Base-by-base conservation (phyloP, 2,797 vertebrate species). In the Oreochromis mossambicus region DNA sequence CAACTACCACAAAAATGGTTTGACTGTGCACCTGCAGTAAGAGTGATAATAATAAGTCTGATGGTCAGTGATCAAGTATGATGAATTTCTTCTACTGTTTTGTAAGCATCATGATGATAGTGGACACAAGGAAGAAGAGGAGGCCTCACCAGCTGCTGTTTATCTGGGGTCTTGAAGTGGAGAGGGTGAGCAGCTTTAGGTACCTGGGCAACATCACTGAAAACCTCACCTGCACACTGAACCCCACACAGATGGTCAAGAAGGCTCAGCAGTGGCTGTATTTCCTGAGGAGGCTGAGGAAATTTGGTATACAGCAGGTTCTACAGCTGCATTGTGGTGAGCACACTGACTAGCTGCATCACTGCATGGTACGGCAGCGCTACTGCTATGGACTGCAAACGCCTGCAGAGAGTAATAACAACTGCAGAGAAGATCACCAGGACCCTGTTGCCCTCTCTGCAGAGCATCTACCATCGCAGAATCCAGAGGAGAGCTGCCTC, bases 371-470 rank as follows among this genome's bases (percentile, higher is more conserved):
- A 32, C 14, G 1, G 0, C 26, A 58, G 55, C 0, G 0, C 26
- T 58, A 58, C 55, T 0, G 26, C 55, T 58, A 58, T 32, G 26
- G 6, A 58, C 26, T 0, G 0, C 55, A 58, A 32, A 58, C 5
- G 0, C 26, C 55, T 58, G 55, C 55, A 32, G 26, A 58, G 26
- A 17, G 26, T 58, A 26, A 58, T 58, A 58, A 58, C 26, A 58
- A 32, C 26, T 2, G 1, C 26, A 58, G 3, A 21, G 10, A 21
- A 52, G 51, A 2, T 52, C n/a, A 21, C 51, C 51, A 21, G 50
- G 50, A 51, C 50, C 50, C 3, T 26, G 5, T n/a, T 21, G 50
- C 5, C 51, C 51, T 51, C 50, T n/a, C 50, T n/a, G 50, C 50
- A n/a, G 2, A n/a, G 5, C 50, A 51, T 11, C 19, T 1, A 11